Percentiles rank a stretch among this genome's conserved stretches.
Conservation (phyloP, 2,888 invertebrate genomes). For the Agelastica alni region DNA sequence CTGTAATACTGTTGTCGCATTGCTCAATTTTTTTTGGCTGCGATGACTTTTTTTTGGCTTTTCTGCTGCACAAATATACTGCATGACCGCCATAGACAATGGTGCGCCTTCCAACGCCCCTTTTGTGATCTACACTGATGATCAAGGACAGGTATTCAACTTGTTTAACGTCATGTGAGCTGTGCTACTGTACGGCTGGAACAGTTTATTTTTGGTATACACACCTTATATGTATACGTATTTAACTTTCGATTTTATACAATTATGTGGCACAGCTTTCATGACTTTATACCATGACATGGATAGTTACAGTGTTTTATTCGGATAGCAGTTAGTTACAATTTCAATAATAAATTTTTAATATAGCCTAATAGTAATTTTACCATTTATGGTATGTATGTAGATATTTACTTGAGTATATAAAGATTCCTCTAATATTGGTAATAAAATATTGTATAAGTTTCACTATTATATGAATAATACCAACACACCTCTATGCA, state of each 20-base stretch:
- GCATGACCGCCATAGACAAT: conserved; percentile 66
- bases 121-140: conserved; percentile 94
- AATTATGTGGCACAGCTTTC: conserved; percentile 49
- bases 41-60: conserved; percentile 53
- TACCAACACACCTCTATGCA: too few relatives aligned
- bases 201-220: conserved; percentile 17
- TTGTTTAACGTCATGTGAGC: conserved; percentile 55
- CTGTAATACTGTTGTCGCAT: conserved; percentile 57
- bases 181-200: conserved; percentile 46
- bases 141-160: conserved; percentile 89
- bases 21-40: conserved; percentile 54
- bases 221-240: conserved; percentile 10
- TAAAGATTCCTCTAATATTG: too few relatives aligned
- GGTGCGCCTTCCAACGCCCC: conserved; percentile 83
- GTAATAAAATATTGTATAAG: too few relatives aligned
- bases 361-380: too few relatives aligned
- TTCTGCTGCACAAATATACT: conserved; percentile 57
- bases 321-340: neutral
- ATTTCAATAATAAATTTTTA: too few relatives aligned
- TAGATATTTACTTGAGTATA: too few relatives aligned
- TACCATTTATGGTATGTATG: too few relatives aligned
- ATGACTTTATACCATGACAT: conserved; percentile 43
- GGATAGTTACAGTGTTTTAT: conserved; percentile 47
- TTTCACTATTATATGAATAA: too few relatives aligned
- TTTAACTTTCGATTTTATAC: conserved; percentile 4